Percentiles rank a stretch among this genome's conserved stretches.
Evolutionary conservation across 2,797 vertebrate species (phyloP).

Genomic region (Muscicapa comitata): DNA sequence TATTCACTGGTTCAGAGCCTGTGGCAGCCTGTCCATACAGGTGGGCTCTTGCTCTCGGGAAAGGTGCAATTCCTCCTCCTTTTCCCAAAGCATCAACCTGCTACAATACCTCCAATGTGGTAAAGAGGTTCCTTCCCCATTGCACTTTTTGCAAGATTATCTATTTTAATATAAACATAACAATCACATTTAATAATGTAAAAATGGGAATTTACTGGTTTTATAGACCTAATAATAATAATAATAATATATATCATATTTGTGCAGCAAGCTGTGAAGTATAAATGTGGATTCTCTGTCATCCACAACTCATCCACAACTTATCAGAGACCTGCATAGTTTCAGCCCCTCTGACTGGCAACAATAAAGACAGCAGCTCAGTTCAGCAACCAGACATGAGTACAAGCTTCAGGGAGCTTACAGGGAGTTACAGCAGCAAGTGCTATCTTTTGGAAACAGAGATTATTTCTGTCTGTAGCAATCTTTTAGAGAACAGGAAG

Average conservation of each 20-base stretch:
- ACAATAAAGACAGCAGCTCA: not conserved
- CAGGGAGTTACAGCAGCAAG: not conserved
- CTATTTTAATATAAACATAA: not conserved
- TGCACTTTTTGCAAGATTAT: not conserved
- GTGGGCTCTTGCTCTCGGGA: not conserved
- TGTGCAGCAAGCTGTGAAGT: not conserved
- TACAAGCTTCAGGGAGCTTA: not conserved
- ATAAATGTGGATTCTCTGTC: not conserved
- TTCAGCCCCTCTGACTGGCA: not conserved
- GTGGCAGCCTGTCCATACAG: not conserved
- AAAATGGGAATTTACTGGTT: not conserved
- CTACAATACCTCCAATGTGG: not conserved
- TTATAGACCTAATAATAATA: not conserved
- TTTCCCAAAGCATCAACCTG: not conserved
- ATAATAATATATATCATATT: not conserved
- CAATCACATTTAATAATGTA: not conserved
- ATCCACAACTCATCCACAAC: not conserved
- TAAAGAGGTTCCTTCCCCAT: not conserved
- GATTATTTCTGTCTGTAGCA: too few relatives aligned
- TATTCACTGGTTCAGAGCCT: not conserved
- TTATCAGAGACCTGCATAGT: not conserved
- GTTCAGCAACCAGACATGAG: not conserved
- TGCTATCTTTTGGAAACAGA: too few relatives aligned
- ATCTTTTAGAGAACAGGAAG: too few relatives aligned
- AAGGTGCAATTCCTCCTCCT: not conserved